Percentiles rank a stretch among this genome's conserved stretches.
phyloP scores from a whole-genome alignment of 2,113 vertebrate genomes.

The Columba janthina region DNA sequence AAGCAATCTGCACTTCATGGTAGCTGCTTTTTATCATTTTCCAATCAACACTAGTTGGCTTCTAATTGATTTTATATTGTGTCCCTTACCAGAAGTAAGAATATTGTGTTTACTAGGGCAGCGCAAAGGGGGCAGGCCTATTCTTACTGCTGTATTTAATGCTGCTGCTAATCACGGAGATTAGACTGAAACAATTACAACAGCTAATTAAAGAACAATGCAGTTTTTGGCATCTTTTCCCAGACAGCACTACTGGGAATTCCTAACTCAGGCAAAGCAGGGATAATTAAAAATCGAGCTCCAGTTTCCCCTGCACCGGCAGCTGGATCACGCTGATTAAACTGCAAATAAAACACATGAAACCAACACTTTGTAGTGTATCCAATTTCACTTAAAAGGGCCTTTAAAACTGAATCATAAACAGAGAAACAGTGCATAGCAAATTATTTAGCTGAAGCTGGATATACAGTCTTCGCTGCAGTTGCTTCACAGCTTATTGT shows the following conservation, averaged over 20 bases:
- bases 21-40: slow-evolving; percentile 59
- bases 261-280: slow-evolving; percentile 80
- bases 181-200: slow-evolving; percentile 86
- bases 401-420: slow-evolving; percentile 77
- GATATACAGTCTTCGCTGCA: not conserved
- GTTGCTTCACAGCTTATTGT: not conserved
- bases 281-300: slow-evolving; percentile 82
- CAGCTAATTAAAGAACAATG: slow-evolving; percentile 87
- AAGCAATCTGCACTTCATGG: slow-evolving; percentile 35
- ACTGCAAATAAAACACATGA: slow-evolving; percentile 80
- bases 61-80: slow-evolving; percentile 74
- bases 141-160: slow-evolving; percentile 84
- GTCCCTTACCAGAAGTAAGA: slow-evolving; percentile 72
- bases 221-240: slow-evolving; percentile 79
- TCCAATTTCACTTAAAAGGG: slow-evolving; percentile 80
- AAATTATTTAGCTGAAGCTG: slow-evolving; percentile 70
- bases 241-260: slow-evolving; percentile 77
- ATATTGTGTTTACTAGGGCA: slow-evolving; percentile 74
- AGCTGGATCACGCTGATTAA: slow-evolving; percentile 82
- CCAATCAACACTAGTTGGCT: slow-evolving; percentile 63
- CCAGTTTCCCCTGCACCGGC: slow-evolving; percentile 64
- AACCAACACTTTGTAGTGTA: slow-evolving; percentile 78
- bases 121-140: slow-evolving; percentile 71
- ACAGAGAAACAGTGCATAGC: slow-evolving; percentile 64
- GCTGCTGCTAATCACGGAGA: slow-evolving; percentile 83